Percentiles rank a stretch among this genome's conserved stretches.
These are phyloP conservation scores for Dryococelus australis DNA, from an alignment of 2,888 invertebrate genomes.

Conservation along the genomic window DNA sequence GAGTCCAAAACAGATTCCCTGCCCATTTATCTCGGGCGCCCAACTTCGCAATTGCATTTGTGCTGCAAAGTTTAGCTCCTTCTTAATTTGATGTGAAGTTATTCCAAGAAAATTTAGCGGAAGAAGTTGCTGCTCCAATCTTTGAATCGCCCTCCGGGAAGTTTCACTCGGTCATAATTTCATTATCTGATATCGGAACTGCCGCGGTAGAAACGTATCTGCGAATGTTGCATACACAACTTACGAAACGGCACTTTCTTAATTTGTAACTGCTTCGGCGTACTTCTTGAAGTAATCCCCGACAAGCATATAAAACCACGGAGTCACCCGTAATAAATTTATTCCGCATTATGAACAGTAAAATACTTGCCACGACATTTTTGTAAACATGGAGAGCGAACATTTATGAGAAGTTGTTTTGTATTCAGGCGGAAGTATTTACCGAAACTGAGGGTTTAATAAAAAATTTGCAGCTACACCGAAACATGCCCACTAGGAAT, in stretches of 20 bases:
- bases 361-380: too few relatives aligned
- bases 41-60: constrained; percentile 16
- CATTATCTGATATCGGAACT: not conserved
- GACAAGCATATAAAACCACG: not conserved
- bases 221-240: not conserved
- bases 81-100: constrained; percentile 11
- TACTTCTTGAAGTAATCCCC: not conserved
- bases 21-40: not conserved
- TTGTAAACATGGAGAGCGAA: too few relatives aligned
- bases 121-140: constrained; percentile 3
- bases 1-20: not conserved
- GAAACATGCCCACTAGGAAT: too few relatives aligned
- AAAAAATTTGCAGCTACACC: too few relatives aligned
- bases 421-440: too few relatives aligned
- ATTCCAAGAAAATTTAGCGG: constrained; percentile 1
- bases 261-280: not conserved
- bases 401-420: too few relatives aligned
- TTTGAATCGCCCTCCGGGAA: not conserved
- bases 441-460: too few relatives aligned
- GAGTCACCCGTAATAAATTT: too few relatives aligned
- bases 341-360: too few relatives aligned
- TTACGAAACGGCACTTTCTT: not conserved
- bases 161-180: not conserved
- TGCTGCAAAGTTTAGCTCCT: constrained; percentile 16
- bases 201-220: not conserved